These are phyloP conservation scores for Drosophila nr. medialis DNA, from an alignment of 2,888 invertebrate species.

Conservation along the genomic window DNA sequence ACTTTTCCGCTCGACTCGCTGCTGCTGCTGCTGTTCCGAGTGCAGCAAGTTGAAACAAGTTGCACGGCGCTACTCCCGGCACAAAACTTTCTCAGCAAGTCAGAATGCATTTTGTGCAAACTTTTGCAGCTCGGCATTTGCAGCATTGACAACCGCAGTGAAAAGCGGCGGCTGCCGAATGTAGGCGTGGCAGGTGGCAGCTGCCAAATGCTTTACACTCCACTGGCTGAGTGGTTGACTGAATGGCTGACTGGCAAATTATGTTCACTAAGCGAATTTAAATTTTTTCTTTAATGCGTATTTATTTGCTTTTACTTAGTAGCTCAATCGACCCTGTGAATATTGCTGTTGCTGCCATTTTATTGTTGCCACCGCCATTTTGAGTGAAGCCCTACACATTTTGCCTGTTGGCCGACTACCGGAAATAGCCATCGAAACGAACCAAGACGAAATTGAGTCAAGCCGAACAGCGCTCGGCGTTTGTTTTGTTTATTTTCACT, in stretches of 20 bases:
- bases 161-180: slow-evolving; percentile 13
- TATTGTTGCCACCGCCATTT: slow-evolving; percentile 20
- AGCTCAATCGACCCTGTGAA: slow-evolving; percentile 25
- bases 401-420: slow-evolving; percentile 37
- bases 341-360: neutral
- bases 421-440: slow-evolving; percentile 55
- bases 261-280: slow-evolving; percentile 55
- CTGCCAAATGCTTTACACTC: slow-evolving; percentile 49
- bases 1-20: slow-evolving; percentile 74
- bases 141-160: slow-evolving; percentile 72
- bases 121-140: slow-evolving; percentile 51
- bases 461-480: slow-evolving; percentile 12
- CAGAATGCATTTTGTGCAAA: slow-evolving; percentile 75
- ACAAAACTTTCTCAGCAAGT: slow-evolving; percentile 67
- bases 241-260: slow-evolving; percentile 27
- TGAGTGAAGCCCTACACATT: slow-evolving; percentile 42
- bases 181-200: slow-evolving; percentile 46
- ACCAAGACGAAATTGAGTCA: slow-evolving; percentile 12
- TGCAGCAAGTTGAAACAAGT: slow-evolving; percentile 34
- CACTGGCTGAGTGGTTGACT: slow-evolving; percentile 35
- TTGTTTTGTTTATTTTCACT: slow-evolving; percentile 72
- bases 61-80: slow-evolving; percentile 56
- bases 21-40: slow-evolving; percentile 21
- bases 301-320: slow-evolving; percentile 53
- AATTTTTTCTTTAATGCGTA: slow-evolving; percentile 53